Conservation (phyloP, 2,797 vertebrate genomes). For the Ibycter americanus region DNA sequence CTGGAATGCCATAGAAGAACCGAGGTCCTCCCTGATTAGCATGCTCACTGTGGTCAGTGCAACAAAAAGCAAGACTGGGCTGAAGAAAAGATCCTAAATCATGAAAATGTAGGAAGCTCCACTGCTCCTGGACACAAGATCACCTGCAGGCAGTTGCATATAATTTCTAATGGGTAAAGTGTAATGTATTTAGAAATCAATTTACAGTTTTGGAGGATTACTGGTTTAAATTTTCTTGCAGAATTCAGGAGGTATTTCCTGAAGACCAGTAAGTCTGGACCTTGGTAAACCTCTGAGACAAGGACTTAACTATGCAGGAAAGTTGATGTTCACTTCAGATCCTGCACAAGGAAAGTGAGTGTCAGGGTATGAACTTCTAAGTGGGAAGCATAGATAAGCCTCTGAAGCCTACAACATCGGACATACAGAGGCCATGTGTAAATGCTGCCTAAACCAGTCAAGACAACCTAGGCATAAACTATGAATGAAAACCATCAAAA, state of each 20-base stretch:
- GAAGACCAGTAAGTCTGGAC: neutral
- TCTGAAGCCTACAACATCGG: neutral
- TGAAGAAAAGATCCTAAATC: neutral
- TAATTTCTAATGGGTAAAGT: neutral
- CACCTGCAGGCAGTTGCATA: neutral
- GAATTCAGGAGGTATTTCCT: neutral
- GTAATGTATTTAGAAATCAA: neutral
- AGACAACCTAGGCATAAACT: neutral
- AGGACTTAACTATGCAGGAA: neutral
- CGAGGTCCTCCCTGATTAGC: neutral
- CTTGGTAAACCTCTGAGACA: neutral
- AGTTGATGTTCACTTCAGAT: neutral
- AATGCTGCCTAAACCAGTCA: neutral
- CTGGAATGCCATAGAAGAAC: neutral
- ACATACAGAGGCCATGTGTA: neutral
- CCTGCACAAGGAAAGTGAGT: neutral
- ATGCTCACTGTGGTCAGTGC: neutral
- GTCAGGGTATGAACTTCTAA: neutral
- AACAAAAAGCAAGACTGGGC: neutral
- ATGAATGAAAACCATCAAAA: neutral
- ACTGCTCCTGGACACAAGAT: neutral
- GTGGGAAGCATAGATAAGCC: neutral
- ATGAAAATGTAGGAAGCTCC: neutral
- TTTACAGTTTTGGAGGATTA: fast-evolving
- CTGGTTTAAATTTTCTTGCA: neutral